Evolutionary conservation across 2,888 invertebrate species (phyloP), one percentile per base, ranked within the genome.

Genomic region (Brenthis daphne): DNA sequence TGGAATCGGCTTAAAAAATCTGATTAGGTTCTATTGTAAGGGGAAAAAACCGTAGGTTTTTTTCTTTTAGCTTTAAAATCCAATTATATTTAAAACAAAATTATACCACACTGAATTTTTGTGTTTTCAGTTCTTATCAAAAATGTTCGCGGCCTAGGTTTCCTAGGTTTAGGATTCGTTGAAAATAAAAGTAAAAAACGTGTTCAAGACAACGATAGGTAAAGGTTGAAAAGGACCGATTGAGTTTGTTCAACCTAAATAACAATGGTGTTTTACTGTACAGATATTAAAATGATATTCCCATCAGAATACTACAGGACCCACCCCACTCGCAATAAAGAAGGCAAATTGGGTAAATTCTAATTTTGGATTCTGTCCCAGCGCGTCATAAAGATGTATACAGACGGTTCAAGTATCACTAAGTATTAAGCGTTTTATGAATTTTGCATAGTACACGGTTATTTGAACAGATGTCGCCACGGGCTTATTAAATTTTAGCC

Each of bases 341-440:
- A 67, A 73, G 58, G 73, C 73, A 76, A 77, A 77, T 77, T 79
- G 76, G 74, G 74, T 70, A 71, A 75, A 77, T 76, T 79, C 78
- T 78, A 77, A 79, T 80, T 79, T 78, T 77, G 77, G 77, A 79
- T 78, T 79, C 78, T 74, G 77, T 75, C 76, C 77, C 75, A 75
- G 74, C 74, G 65, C 60, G 75, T 71, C 76, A 77, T 80, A 80
- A 80, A 79, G 78, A 76, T 75, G 73, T 74, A 75, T 77, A 77
- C 77, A 76, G 75, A 76, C 74, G 79, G 77, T 68, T 73, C 64
- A 69, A 63, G 65, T 68, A 68, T 71, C 67, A 65, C 71, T 75
- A 73, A 77, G 77, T 77, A 77, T 77, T 77, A 78, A 77, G 71
- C 78, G 75, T 78, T 79, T 77, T 79, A 80, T 77, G 77, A 80